Conservation (phyloP, 2,797 vertebrate species). For the Anabacerthia variegaticeps region DNA sequence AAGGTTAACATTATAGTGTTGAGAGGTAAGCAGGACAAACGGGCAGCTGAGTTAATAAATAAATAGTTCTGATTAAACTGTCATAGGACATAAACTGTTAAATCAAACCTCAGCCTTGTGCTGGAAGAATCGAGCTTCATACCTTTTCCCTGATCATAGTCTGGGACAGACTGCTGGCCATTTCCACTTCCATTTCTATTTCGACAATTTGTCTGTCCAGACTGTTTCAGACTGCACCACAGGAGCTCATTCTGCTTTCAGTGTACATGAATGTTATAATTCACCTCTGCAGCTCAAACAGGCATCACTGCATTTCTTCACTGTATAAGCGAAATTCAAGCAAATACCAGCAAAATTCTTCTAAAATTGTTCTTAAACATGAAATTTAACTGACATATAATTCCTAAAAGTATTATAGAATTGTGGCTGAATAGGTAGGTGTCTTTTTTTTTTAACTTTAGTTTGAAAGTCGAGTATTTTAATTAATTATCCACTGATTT, state of each 20-base stretch:
- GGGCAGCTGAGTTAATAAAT: conserved; percentile 25
- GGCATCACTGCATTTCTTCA: not conserved
- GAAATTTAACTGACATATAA: not conserved
- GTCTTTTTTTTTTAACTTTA: not conserved
- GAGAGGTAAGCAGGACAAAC: not conserved
- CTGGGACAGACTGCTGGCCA: not conserved
- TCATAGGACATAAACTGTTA: not conserved
- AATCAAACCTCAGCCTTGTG: not conserved
- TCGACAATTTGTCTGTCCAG: not conserved
- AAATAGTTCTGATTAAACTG: conserved; percentile 11
- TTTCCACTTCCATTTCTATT: not conserved
- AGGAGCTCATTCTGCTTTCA: not conserved
- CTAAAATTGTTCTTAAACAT: not conserved
- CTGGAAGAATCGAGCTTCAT: not conserved
- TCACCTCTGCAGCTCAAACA: not conserved
- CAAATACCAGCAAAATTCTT: not conserved
- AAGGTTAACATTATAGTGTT: not conserved
- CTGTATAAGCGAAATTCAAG: not conserved
- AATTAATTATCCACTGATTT: not conserved
- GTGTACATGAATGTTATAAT: accelerated
- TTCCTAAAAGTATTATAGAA: not conserved
- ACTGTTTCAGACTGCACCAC: not conserved
- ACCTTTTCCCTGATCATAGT: not conserved
- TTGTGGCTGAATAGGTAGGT: not conserved
- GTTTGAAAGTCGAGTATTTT: not conserved